Conservation (phyloP, 2,888 invertebrate species). For the Anagyrus pseudococci region DNA sequence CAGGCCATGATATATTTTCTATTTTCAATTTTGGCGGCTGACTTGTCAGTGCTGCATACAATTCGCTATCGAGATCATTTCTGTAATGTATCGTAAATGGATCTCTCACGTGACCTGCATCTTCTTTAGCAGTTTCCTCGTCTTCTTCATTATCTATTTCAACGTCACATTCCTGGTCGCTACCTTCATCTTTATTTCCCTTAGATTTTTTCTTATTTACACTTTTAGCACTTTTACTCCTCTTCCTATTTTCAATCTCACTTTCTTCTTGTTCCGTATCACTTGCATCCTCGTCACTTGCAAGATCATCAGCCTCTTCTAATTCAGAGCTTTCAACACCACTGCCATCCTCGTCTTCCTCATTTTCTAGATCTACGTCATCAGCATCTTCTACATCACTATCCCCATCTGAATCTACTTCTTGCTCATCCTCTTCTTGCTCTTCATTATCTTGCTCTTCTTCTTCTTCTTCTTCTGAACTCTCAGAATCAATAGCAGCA, state of each 20-base stretch:
- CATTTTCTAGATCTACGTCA: constrained; percentile 22
- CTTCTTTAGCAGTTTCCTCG: constrained; percentile 57
- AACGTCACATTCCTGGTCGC: constrained; percentile 39
- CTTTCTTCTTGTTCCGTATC: constrained; percentile 33
- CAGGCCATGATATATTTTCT: constrained; percentile 67
- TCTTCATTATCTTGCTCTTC: constrained; percentile 39
- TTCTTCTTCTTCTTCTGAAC: constrained; percentile 42
- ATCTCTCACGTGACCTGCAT: constrained; percentile 62
- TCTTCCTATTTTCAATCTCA: constrained; percentile 38
- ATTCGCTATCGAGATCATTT: constrained; percentile 70
- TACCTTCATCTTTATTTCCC: constrained; percentile 12
- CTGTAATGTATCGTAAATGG: constrained; percentile 75
- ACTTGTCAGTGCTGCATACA: constrained; percentile 69
- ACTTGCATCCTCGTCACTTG: constrained; percentile 34
- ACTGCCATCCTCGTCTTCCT: constrained; percentile 39
- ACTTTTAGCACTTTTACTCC: constrained; percentile 25
- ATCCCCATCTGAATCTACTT: too few relatives aligned
- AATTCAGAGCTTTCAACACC: constrained; percentile 49
- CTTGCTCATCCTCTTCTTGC: constrained; percentile 34
- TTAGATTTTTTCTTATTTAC: constrained; percentile 21
- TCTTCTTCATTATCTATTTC: constrained; percentile 56
- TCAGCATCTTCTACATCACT: constrained; percentile 37
- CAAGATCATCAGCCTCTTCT: constrained; percentile 39
- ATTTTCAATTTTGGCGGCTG: constrained; percentile 61
- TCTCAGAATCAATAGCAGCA: constrained; percentile 59